A percentile compares a stretch with the other conserved stretches of the same genome.
These are phyloP conservation scores for Cebidichthys violaceus DNA, from an alignment of 2,113 vertebrate genomes.

Conservation along the genomic window DNA sequence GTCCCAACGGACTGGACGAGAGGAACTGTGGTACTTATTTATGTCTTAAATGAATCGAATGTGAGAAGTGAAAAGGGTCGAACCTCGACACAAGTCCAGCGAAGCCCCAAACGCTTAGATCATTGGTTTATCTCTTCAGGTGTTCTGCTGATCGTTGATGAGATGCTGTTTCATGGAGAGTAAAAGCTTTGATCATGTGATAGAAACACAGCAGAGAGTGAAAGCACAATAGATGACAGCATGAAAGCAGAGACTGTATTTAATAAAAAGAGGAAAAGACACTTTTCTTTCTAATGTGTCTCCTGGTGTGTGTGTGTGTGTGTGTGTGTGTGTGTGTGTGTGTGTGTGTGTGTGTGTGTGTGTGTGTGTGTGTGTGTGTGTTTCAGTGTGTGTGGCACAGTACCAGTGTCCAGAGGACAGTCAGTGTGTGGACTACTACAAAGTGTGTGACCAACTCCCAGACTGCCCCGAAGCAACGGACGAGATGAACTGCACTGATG, in stretches of 20 bases:
- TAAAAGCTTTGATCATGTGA: too few species aligned
- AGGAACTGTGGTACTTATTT: conserved; percentile 90
- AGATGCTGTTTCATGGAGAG: too few species aligned
- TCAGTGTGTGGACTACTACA: conserved; percentile 88
- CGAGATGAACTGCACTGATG: conserved; percentile 88
- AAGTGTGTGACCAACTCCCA: conserved; percentile 87
- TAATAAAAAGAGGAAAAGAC: too few species aligned
- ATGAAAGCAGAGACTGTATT: too few species aligned
- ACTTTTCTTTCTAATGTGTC: neutral
- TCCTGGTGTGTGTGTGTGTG: conserved; percentile 15
- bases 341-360: conserved; percentile 20
- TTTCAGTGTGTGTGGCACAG: conserved; percentile 90
- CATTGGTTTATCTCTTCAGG: too few species aligned
- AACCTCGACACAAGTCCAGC: too few species aligned
- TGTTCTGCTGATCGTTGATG: too few species aligned
- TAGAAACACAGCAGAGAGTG: too few species aligned
- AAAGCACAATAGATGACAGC: too few species aligned
- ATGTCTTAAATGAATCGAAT: neutral
- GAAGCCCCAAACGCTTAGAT: too few species aligned
- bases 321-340: conserved; percentile 32
- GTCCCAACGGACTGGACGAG: conserved; percentile 92
- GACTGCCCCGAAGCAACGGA: conserved; percentile 89
- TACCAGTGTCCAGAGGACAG: conserved; percentile 90
- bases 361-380: conserved; percentile 32
- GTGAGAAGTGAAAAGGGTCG: too few species aligned